These are phyloP conservation scores for Nebria ingens DNA, from an alignment of 1,140 invertebrate genomes.

Conservation along the genomic window DNA sequence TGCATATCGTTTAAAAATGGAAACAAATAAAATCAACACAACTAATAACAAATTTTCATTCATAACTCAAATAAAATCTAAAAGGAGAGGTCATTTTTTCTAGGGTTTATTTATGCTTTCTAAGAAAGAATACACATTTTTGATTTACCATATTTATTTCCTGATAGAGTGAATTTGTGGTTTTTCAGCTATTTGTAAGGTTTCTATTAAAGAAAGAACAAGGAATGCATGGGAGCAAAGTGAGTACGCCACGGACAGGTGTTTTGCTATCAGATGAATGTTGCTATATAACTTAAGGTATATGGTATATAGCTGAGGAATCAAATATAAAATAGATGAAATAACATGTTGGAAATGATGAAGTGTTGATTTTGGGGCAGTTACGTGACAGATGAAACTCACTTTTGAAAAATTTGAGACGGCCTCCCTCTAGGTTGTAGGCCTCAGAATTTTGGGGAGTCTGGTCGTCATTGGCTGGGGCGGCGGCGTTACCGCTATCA, in stretches of 20 bases:
- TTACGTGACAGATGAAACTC: conserved; percentile 7
- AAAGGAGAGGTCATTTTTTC: neutral
- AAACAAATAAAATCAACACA: too few relatives aligned
- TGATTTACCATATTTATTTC: neutral
- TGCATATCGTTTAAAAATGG: too few relatives aligned
- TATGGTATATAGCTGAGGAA: too few relatives aligned
- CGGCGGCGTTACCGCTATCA: conserved; percentile 31
- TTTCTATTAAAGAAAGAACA: too few relatives aligned
- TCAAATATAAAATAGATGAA: neutral
- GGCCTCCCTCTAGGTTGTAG: conserved; percentile 37
- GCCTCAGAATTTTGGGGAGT: conserved; percentile 19
- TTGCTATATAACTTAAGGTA: too few relatives aligned
- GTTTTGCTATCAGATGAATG: too few relatives aligned
- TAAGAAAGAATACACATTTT: neutral
- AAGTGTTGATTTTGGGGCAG: neutral
- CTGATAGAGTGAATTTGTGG: too few relatives aligned
- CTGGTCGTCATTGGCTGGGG: conserved; percentile 2
- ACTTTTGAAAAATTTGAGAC: conserved; percentile 53
- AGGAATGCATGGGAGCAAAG: too few relatives aligned
- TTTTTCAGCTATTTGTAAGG: too few relatives aligned
- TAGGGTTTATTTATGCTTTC: neutral
- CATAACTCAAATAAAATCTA: neutral
- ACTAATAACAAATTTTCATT: too few relatives aligned
- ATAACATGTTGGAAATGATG: neutral
- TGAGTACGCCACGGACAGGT: too few relatives aligned